phyloP scores from a whole-genome alignment of 2,888 invertebrate genomes.

The Leucophora obtusa region DNA sequence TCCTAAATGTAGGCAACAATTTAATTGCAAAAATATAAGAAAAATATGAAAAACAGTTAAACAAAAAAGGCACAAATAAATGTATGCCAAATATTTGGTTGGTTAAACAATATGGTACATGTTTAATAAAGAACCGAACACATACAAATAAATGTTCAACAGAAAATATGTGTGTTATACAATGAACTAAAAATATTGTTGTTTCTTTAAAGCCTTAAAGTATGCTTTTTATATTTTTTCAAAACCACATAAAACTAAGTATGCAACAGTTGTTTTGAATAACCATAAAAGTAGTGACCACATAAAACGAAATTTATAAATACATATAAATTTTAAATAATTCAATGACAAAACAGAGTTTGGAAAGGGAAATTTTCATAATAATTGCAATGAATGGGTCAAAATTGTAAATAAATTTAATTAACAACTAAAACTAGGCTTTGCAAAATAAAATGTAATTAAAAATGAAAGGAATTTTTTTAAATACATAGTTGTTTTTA shows the following conservation, averaged over 20 bases:
- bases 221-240: conserved; percentile 38
- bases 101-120: conserved; percentile 43
- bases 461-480: background rate
- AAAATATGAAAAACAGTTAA: conserved; percentile 19
- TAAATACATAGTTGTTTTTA: background rate
- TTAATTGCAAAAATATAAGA: conserved; percentile 26
- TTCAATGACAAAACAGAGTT: background rate
- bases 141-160: conserved; percentile 24
- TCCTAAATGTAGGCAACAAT: conserved; percentile 33
- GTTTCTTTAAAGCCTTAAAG: conserved; percentile 42
- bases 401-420: conserved; percentile 16
- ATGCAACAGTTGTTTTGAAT: conserved; percentile 64
- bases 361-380: conserved; percentile 14
- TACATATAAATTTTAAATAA: background rate
- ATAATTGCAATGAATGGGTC: background rate
- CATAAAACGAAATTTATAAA: background rate
- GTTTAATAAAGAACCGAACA: conserved; percentile 16
- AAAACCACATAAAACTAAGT: conserved; percentile 23
- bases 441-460: background rate
- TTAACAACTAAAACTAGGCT: conserved; percentile 39
- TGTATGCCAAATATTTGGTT: conserved; percentile 53
- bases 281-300: conserved; percentile 35
- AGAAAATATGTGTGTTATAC: background rate
- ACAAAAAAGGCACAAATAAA: conserved; percentile 27
- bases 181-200: conserved; percentile 9